Evolutionary conservation across 2,113 vertebrate genomes (phyloP).

Genomic region (Periophthalmus modestus): DNA sequence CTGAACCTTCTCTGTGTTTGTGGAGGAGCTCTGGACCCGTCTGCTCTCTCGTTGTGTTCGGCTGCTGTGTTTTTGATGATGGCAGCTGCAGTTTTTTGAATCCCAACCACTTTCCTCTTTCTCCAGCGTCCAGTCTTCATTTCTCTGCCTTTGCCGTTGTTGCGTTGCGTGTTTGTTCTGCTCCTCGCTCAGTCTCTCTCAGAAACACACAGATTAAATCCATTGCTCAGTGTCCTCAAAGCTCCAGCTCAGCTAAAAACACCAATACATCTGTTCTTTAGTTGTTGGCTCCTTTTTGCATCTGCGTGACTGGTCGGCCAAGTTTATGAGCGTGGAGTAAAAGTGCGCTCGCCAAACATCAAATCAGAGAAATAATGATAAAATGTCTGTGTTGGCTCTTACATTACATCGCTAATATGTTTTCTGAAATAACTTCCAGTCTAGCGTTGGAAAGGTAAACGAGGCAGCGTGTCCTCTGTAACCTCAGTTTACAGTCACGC

Average conservation of each 20-base stretch:
- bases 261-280: slow-evolving; percentile 32
- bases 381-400: neutral
- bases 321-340: neutral
- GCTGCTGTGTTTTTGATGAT: slow-evolving; percentile 37
- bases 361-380: slow-evolving; percentile 8
- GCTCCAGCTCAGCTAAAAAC: slow-evolving; percentile 63
- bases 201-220: slow-evolving; percentile 68
- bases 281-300: slow-evolving; percentile 17
- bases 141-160: slow-evolving; percentile 19
- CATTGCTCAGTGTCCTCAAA: slow-evolving; percentile 72
- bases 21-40: slow-evolving; percentile 29
- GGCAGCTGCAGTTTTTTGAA: slow-evolving; percentile 29
- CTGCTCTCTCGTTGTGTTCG: slow-evolving; percentile 19
- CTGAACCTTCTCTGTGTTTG: neutral
- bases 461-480: neutral
- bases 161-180: slow-evolving; percentile 22
- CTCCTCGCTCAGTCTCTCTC: slow-evolving; percentile 19
- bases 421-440: slow-evolving; percentile 1
- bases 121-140: too few relatives aligned
- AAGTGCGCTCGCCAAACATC: neutral
- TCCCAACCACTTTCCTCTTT: slow-evolving; percentile 38
- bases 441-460: neutral
- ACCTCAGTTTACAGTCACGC: neutral
- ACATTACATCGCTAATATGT: neutral
- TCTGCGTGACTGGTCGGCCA: slow-evolving; percentile 20